phyloP scores from a whole-genome alignment of 2,797 vertebrate genomes.

The Dipus sagitta region DNA sequence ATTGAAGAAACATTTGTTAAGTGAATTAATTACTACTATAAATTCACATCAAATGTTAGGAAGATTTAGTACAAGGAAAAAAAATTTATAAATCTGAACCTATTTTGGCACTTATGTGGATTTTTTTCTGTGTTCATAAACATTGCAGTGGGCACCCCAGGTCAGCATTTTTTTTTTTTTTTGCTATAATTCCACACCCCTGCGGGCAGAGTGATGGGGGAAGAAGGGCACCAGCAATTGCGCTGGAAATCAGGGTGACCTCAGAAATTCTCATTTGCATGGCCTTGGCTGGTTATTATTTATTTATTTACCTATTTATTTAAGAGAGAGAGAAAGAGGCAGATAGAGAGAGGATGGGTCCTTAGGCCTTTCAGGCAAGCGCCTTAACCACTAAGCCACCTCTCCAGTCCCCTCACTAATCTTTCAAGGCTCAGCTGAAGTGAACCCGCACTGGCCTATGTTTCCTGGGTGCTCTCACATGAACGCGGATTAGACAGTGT shows the following conservation, averaged over 20 bases:
- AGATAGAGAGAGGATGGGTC: no score
- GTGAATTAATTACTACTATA: constrained; percentile 6
- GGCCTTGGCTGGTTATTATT: background rate
- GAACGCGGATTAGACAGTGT: background rate
- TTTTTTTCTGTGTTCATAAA: background rate
- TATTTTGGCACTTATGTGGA: background rate
- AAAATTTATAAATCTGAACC: background rate
- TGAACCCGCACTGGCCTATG: background rate
- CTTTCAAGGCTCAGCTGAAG: background rate
- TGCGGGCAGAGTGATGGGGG: background rate
- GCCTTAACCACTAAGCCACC: no score
- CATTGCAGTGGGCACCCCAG: background rate
- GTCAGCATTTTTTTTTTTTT: background rate
- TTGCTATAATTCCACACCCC: background rate
- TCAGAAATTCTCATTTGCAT: background rate
- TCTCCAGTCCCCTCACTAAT: no score
- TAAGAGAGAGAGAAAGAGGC: no score
- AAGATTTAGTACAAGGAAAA: background rate
- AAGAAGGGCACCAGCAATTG: background rate
- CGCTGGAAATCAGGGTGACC: background rate
- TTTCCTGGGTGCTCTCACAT: background rate
- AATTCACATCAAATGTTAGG: constrained; percentile 33
- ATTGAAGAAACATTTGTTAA: constrained; percentile 15
- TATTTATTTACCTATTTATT: no score
- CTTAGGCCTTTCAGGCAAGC: no score